These are phyloP conservation scores for Chydorus sphaericus DNA, from an alignment of 2,888 invertebrate genomes.

Conservation along the genomic window DNA sequence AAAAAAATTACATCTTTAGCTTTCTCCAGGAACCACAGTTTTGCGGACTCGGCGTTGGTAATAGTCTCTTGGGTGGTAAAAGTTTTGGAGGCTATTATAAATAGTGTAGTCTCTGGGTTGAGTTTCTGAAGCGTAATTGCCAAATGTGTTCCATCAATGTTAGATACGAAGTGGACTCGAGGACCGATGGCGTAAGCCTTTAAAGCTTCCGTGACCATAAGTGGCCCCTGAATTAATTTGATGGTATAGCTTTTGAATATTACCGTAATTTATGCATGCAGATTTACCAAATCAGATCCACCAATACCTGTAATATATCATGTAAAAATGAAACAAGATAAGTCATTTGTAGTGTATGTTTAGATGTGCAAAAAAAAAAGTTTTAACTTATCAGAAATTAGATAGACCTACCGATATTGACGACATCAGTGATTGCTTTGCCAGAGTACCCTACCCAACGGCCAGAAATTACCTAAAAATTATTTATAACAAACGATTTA, in stretches of 20 bases:
- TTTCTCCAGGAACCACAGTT: conserved; percentile 75
- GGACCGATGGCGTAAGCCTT: conserved; percentile 79
- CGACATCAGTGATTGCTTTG: conserved; percentile 86
- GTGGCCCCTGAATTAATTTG: conserved; percentile 53
- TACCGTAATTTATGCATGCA: neutral
- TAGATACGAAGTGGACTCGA: conserved; percentile 88
- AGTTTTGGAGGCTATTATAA: conserved; percentile 98
- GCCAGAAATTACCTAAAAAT: conserved; percentile 33
- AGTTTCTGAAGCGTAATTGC: conserved; percentile 81
- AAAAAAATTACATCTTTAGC: conserved; percentile 64
- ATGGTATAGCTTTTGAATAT: neutral
- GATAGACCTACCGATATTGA: conserved; percentile 99
- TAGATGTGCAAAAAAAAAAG: no score
- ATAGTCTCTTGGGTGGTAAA: conserved; percentile 99
- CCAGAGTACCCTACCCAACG: conserved; percentile 66
- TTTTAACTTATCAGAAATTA: conserved; percentile 84
- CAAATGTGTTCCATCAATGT: conserved; percentile 97
- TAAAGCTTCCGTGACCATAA: conserved; percentile 97
- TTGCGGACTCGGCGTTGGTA: conserved; percentile 96
- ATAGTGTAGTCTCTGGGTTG: conserved; percentile 82
- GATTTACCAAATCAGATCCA: conserved; percentile 55
- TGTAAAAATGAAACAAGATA: no score
- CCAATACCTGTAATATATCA: no score
- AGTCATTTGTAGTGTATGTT: no score
- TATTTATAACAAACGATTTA: neutral